phyloP scores from a whole-genome alignment of 2,888 invertebrate species.

The Athripsodes cinereus region DNA sequence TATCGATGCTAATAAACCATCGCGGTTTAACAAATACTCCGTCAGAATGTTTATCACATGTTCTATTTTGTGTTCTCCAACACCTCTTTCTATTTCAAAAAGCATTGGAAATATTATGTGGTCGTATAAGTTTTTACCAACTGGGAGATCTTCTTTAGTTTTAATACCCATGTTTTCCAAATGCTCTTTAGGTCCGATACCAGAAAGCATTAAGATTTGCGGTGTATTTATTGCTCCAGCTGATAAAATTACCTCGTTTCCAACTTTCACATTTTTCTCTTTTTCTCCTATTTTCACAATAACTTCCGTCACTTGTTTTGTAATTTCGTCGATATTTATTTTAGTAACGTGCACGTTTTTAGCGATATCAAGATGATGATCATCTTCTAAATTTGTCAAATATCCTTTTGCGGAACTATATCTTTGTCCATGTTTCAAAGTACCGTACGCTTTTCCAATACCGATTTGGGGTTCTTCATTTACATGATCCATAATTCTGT shows the following conservation, averaged over 20 bases:
- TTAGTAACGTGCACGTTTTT: conserved; percentile 47
- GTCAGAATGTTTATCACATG: conserved; percentile 35
- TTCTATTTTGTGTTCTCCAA: not conserved
- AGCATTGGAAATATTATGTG: conserved; percentile 40
- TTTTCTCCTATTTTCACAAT: conserved; percentile 37
- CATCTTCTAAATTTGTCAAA: conserved; percentile 36
- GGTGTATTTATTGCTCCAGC: conserved; percentile 47
- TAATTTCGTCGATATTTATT: conserved; percentile 43
- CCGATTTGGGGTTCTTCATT: conserved; percentile 43
- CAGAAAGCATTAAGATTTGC: conserved; percentile 47
- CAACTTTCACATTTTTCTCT: conserved; percentile 34
- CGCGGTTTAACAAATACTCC: conserved; percentile 44
- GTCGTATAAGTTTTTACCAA: conserved; percentile 52
- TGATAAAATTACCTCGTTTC: conserved; percentile 46
- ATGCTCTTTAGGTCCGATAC: conserved; percentile 42
- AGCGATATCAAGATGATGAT: conserved; percentile 38
- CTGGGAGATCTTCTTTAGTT: conserved; percentile 37
- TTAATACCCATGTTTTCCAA: conserved; percentile 36
- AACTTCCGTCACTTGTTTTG: conserved; percentile 40
- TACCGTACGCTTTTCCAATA: conserved; percentile 43
- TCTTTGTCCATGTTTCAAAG: conserved; percentile 43
- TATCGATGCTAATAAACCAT: conserved; percentile 44
- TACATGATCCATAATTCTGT: conserved; percentile 36
- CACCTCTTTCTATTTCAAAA: conserved; percentile 15
- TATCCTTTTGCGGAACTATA: conserved; percentile 51